Percentiles rank a stretch among this genome's conserved stretches.
phyloP scores from a whole-genome alignment of 2,113 vertebrate genomes.

The Sinocyclocheilus anophthalmus region DNA sequence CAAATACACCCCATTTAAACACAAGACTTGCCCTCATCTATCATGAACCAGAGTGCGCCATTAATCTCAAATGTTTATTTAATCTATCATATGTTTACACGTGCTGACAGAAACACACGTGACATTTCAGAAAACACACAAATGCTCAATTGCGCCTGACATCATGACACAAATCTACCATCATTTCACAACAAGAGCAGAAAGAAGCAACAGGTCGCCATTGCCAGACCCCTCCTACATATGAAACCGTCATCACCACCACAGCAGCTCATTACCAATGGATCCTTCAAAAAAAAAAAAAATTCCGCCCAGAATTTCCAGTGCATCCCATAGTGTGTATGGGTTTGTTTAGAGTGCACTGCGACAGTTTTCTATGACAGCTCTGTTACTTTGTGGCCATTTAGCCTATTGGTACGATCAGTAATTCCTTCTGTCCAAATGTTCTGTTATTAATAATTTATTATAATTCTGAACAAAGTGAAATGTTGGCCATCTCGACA shows the following conservation, averaged over 20 bases:
- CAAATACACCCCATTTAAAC: not conserved
- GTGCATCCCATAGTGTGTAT: not conserved
- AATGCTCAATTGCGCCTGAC: not conserved
- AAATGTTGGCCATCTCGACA: not conserved
- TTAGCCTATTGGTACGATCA: not conserved
- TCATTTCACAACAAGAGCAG: not conserved
- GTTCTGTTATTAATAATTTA: not conserved
- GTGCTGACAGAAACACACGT: not conserved
- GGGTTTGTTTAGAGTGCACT: not conserved
- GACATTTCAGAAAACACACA: not conserved
- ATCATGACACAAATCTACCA: not conserved
- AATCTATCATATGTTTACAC: not conserved
- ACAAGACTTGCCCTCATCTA: not conserved
- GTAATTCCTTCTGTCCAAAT: not conserved
- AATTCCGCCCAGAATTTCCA: slow-evolving; percentile 12
- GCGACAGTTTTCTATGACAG: not conserved
- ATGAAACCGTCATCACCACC: not conserved
- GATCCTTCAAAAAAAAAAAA: slow-evolving; percentile 34
- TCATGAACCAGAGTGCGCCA: not conserved
- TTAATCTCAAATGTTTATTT: not conserved
- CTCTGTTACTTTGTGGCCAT: not conserved
- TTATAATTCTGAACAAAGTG: not conserved
- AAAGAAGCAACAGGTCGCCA: slow-evolving; percentile 16
- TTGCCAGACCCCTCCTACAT: not conserved
- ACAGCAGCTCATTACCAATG: not conserved